Evolutionary conservation across 2,888 invertebrate genomes (phyloP).

Genomic region (Calliphora vomitoria): DNA sequence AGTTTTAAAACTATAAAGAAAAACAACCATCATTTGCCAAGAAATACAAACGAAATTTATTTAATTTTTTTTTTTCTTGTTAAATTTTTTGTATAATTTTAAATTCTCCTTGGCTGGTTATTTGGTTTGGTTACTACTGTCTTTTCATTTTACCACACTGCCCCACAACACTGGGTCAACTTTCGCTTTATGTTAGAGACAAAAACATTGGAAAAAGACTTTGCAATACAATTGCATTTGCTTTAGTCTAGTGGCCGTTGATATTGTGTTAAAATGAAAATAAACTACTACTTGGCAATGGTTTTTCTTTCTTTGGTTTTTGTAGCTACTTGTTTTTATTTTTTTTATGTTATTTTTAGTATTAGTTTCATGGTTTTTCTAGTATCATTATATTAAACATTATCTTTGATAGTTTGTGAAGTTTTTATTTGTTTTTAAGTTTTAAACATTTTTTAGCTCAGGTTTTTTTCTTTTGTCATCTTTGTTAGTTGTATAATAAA

Average conservation of each 20-base stretch:
- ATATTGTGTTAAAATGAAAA: conserved; percentile 1
- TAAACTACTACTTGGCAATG: conserved; percentile 53
- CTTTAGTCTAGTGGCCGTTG: conserved; percentile 5
- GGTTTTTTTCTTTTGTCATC: not conserved
- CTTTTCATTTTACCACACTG: conserved; percentile 47
- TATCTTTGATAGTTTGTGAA: conserved; percentile 23
- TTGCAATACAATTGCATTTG: conserved; percentile 49
- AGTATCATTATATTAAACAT: conserved; percentile 35
- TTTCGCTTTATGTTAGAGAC: conserved; percentile 79
- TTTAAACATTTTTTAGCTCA: not conserved
- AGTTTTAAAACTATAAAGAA: not conserved
- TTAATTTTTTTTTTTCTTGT: not conserved
- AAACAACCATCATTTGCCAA: not conserved
- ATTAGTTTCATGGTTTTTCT: not conserved
- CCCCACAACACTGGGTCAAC: conserved; percentile 81
- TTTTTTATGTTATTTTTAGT: not conserved
- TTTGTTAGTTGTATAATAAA: conserved; percentile 43
- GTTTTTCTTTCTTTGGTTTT: not conserved
- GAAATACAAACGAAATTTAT: not conserved
- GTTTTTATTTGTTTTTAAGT: conserved; percentile 7
- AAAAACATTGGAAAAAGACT: conserved; percentile 27
- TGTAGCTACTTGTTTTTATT: conserved; percentile 46
- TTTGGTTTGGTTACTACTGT: conserved; percentile 5
- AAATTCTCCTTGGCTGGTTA: conserved; percentile 36
- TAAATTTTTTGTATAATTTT: conserved; percentile 28